These are phyloP conservation scores for Sminthopsis crassicaudata DNA, from an alignment of 2,113 vertebrate species.

Conservation along the genomic window DNA sequence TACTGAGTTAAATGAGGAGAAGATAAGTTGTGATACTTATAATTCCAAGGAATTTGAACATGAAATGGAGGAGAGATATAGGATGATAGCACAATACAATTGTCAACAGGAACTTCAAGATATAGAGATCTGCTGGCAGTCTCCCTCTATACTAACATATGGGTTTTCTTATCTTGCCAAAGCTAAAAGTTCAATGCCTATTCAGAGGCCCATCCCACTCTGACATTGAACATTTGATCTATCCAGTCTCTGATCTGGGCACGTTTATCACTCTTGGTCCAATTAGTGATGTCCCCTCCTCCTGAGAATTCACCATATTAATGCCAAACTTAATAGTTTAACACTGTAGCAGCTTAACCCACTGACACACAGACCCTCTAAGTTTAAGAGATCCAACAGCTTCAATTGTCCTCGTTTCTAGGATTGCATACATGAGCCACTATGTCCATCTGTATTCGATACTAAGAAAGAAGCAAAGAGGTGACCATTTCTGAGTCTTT, in stretches of 20 bases:
- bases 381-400: not conserved
- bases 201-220: not conserved
- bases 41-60: no score
- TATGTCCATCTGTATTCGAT: not conserved
- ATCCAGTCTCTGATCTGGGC: not conserved
- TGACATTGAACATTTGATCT: not conserved
- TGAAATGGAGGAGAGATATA: no score
- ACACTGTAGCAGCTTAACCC: not conserved
- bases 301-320: not conserved
- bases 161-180: not conserved
- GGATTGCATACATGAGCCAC: not conserved
- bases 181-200: not conserved
- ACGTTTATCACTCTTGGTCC: not conserved
- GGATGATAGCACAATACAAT: no score
- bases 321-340: not conserved
- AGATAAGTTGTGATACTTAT: no score
- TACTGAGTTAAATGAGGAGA: no score
- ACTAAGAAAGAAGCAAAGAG: not conserved
- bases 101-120: no score
- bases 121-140: no score
- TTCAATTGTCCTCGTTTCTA: not conserved
- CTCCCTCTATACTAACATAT: no score
- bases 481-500: not conserved
- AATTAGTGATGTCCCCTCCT: not conserved
- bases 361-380: not conserved